Conservation (phyloP, 2,888 invertebrate genomes). For the Drosophila buzzatii region DNA sequence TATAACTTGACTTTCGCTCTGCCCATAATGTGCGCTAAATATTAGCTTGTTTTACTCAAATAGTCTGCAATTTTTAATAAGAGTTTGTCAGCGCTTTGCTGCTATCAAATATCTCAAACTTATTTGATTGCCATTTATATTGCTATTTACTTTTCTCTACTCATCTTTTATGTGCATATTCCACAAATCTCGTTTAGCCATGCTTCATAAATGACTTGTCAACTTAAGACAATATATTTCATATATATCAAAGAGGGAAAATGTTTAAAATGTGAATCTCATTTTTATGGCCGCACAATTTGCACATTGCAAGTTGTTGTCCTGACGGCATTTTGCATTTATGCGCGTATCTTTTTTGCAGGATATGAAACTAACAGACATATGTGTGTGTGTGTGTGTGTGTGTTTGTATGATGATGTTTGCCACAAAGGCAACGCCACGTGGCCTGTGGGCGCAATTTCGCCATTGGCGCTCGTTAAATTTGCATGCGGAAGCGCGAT, state of each 20-base stretch:
- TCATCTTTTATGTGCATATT: no score
- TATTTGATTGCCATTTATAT: not conserved
- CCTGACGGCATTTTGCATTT: slow-evolving; percentile 45
- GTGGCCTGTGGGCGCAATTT: slow-evolving; percentile 70
- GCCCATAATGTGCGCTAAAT: no score
- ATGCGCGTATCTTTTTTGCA: slow-evolving; percentile 54
- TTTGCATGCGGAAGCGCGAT: slow-evolving; percentile 69
- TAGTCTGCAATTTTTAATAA: not conserved
- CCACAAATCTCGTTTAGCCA: not conserved
- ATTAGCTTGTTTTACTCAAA: not conserved
- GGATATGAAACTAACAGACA: slow-evolving; percentile 65
- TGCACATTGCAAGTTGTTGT: slow-evolving; percentile 51
- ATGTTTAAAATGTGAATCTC: slow-evolving; percentile 23
- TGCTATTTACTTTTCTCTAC: not conserved
- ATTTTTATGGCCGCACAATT: slow-evolving; percentile 31
- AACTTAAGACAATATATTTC: slow-evolving; percentile 8
- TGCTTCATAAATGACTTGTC: not conserved
- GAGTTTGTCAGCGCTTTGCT: not conserved
- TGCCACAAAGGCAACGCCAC: slow-evolving; percentile 70
- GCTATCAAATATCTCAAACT: not conserved
- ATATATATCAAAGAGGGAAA: slow-evolving; percentile 10
- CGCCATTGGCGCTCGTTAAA: slow-evolving; percentile 78
- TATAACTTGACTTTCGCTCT: no score
- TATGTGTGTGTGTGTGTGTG: not conserved
- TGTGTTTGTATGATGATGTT: slow-evolving; percentile 20